Evolutionary conservation across 2,113 vertebrate species (phyloP), one percentile per base, ranked within the genome.

Genomic region (Hystrix cristata): DNA sequence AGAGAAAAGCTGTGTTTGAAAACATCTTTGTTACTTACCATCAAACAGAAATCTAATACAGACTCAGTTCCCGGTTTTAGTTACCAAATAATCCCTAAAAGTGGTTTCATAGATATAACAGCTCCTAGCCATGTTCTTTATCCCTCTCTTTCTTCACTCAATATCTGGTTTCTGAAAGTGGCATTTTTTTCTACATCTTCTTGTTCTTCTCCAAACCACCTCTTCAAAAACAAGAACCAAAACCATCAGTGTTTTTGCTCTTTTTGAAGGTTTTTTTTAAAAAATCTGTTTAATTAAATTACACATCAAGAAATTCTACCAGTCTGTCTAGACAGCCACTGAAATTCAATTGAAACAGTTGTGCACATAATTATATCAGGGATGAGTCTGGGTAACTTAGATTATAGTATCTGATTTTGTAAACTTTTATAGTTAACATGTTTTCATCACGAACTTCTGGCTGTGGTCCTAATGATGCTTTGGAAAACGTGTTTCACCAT

Each of bases 271-370:
- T 12, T 34, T 34, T 85, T 93, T 67, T 23, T 0, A 25, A 1
- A 43, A 92, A 67, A 19, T 93, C 51, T 10, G 65, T 90, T 93
- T 95, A 93, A 98, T 97, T 97, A 97, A 97, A 97, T 98, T 97
- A 74, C 72, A 97, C 29, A 25, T 89, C 0, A 0, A 91, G 34
- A 97, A 91, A 94, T 87, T 89, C 83, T 91, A 95, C 76, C 55
- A 89, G 43, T 71, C 59, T 96, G 94, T 97, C 97, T 97, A 97
- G 88, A 97, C 46, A 96, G 87, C 72, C 34, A 76, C 51, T 38
- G 78, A 87, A 43, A 94, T 96, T 95, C 94, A 79, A 95, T 92
- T 90, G 94, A 94, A 96, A 96, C 29, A 87, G n/a, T 51, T 88
- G 91, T 94, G 48, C 64, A 82, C 69, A 89, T 97, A 90, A 96